phyloP scores from a whole-genome alignment of 1,140 invertebrate species.

The Diploscapter pachys region DNA sequence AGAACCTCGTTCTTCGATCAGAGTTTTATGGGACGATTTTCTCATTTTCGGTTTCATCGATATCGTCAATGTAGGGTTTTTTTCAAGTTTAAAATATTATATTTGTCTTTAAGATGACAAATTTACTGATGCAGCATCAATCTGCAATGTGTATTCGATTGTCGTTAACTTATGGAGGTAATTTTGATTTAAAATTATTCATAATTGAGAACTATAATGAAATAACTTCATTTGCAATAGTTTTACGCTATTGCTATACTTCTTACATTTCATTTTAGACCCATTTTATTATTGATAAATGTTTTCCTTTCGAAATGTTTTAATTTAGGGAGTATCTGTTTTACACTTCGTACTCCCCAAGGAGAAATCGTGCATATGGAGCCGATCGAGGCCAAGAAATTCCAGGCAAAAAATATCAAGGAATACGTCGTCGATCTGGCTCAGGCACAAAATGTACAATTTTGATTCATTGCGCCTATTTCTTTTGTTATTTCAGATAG shows the following conservation, averaged over 20 bases:
- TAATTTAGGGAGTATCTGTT: slow-evolving; percentile 35
- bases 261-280: not conserved
- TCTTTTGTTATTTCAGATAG: slow-evolving; percentile 20
- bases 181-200: no score
- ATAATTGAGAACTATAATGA: not conserved
- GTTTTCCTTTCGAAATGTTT: slow-evolving; percentile 26
- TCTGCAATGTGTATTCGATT: no score
- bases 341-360: slow-evolving; percentile 20
- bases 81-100: not conserved
- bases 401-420: slow-evolving; percentile 34
- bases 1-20: slow-evolving; percentile 30
- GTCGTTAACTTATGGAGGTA: no score
- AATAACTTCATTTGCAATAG: not conserved
- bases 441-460: not conserved
- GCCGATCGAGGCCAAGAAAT: slow-evolving; percentile 33
- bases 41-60: slow-evolving; percentile 35
- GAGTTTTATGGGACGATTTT: slow-evolving; percentile 29
- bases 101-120: slow-evolving; percentile 8
- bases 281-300: slow-evolving; percentile 17
- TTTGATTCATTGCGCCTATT: not conserved
- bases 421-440: slow-evolving; percentile 37
- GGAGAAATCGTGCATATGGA: slow-evolving; percentile 30
- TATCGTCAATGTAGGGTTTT: slow-evolving; percentile 24
- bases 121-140: not conserved
- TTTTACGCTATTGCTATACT: not conserved